These are phyloP conservation scores for Hyperoodon ampullatus DNA, from an alignment of 2,113 vertebrate species.

Conservation along the genomic window DNA sequence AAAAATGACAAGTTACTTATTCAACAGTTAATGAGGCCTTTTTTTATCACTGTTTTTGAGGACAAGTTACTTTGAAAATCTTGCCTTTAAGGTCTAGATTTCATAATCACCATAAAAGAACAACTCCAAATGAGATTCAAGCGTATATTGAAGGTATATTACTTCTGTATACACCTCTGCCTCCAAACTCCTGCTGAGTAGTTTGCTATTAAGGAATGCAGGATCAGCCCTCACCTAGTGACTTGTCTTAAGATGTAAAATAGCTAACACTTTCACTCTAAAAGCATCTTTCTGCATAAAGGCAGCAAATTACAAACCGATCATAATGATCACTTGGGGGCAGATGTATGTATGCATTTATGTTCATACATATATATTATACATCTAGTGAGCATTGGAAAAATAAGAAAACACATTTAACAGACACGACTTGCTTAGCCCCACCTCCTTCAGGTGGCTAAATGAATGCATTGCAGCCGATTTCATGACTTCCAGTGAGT, in stretches of 20 bases:
- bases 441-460: not conserved
- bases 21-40: not conserved
- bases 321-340: not conserved
- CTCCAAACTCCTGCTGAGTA: not conserved
- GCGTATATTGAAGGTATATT: not conserved
- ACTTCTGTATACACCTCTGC: not conserved
- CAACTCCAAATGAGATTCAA: not conserved
- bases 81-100: not conserved
- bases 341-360: not conserved
- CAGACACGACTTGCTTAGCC: not conserved
- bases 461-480: not conserved
- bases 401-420: conserved; percentile 13
- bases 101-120: not conserved
- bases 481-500: not conserved
- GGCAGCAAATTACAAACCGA: not conserved
- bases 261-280: not conserved
- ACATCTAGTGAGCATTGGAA: not conserved
- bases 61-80: not conserved
- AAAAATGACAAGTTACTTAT: not conserved
- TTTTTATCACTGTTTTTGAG: conserved; percentile 6
- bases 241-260: conserved; percentile 17
- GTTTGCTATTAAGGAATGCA: not conserved
- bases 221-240: not conserved
- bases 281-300: conserved; percentile 40
- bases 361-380: conserved; percentile 45